These are phyloP conservation scores for Aphis gossypii DNA, from an alignment of 1,140 invertebrate species.

Conservation along the genomic window DNA sequence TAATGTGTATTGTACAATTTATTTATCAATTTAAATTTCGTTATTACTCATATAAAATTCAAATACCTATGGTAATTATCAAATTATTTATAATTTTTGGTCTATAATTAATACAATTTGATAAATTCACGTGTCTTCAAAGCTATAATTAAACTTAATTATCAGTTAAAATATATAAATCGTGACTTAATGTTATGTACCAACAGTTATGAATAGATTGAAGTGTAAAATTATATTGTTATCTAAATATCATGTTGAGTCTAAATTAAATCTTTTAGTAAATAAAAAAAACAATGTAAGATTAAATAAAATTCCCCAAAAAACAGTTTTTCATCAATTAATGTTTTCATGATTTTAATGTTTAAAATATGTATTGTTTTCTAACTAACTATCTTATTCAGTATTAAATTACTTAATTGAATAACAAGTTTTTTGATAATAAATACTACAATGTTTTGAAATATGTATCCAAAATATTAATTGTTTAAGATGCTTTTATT, in stretches of 20 bases:
- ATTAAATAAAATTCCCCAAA: neutral
- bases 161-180: neutral
- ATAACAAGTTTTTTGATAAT: neutral
- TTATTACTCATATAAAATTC: neutral
- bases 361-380: neutral
- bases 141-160: neutral
- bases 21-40: neutral
- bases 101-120: neutral
- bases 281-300: neutral
- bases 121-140: neutral
- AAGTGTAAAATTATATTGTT: neutral
- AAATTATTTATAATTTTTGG: neutral
- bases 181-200: neutral
- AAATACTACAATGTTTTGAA: neutral
- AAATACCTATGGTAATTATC: neutral
- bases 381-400: neutral
- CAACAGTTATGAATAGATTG: neutral
- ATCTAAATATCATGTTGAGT: neutral
- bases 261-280: neutral
- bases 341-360: neutral
- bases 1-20: neutral
- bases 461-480: neutral
- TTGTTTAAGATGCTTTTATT: neutral
- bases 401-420: neutral
- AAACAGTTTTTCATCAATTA: neutral